Percentiles rank a stretch among this genome's conserved stretches.
Conservation (phyloP, 2,113 vertebrate species). For the Mixornis gularis region DNA sequence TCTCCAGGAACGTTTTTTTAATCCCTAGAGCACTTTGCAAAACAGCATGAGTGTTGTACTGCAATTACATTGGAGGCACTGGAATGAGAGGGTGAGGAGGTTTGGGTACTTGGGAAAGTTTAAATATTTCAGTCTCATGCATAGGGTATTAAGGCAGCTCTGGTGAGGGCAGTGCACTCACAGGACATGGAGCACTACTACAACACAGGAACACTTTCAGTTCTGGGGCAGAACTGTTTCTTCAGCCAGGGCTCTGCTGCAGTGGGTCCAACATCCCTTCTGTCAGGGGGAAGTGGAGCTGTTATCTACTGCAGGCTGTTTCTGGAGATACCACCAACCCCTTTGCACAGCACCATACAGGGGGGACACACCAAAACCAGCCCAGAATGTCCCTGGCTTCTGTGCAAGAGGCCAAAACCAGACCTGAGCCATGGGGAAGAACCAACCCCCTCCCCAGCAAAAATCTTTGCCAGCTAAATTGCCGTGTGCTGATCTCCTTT, state of each 20-base stretch:
- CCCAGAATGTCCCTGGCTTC: neutral
- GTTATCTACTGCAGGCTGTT: accelerated
- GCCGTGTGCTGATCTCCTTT: neutral
- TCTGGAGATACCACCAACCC: neutral
- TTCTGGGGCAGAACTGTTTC: neutral
- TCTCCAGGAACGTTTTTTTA: neutral
- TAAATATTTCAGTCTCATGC: neutral
- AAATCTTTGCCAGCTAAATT: neutral
- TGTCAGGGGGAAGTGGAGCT: accelerated
- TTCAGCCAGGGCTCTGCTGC: neutral
- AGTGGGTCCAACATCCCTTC: neutral
- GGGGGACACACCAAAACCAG: neutral
- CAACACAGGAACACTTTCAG: too few species aligned
- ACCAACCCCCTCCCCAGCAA: accelerated
- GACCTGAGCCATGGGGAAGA: neutral
- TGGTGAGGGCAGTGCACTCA: neutral
- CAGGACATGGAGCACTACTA: neutral
- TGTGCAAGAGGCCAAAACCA: neutral
- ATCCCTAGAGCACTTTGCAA: constrained; percentile 12
- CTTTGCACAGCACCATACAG: accelerated
- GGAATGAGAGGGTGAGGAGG: neutral
- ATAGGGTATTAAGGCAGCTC: neutral
- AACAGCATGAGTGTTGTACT: neutral
- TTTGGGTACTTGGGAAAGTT: neutral
- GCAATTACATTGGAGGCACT: neutral